Evolutionary conservation across 2,888 invertebrate genomes (phyloP), one percentile per base, ranked within the genome.

Genomic region (Stenodera caucasica): DNA sequence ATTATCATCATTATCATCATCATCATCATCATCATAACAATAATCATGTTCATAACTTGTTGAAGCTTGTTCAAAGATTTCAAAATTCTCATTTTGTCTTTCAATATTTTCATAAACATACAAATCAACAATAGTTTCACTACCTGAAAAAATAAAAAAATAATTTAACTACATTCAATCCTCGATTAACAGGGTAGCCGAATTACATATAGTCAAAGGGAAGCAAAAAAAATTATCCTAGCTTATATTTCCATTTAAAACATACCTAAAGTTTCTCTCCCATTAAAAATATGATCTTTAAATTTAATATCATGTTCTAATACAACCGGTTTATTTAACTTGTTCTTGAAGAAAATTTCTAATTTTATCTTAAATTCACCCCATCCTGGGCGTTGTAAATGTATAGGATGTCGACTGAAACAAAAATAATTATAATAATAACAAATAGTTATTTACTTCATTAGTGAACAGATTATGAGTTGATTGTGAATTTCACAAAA

Each of bases 291-390:
- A 65, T 90, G 84, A 78, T 96, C 95, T 64, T 40, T 40, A 9
- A 96, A 81, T 74, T 91, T 88, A 69, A 94, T 83, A 70, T 88
- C 85, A 79, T 96, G 96, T 55, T 90, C 86, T 12, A 96, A 81
- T 68, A 90, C 88, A 29, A 92, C 86, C 0, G 93, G 91, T 63
- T 92, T 89, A 78, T 95, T 92, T 14, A 88, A 79, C 7, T 83
- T 77, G 58, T 90, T 87, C 37, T 85, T 82, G 77, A 96, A 96
- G 78, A 90, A 90, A 1, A 96, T 82, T 77, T 92, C 91, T 2
- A 94, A 84, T 54, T 90, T 82, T 5, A 94, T 84, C 0, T 92
- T 92, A 81, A 96, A 96, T 82, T 96, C 95, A 11, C 96, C 96
- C 96, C 96, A 96, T 15, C 96, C 96, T 60, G 92, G 86, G 35